phyloP scores from a whole-genome alignment of 2,797 vertebrate species.

The Alfaro cultratus region DNA sequence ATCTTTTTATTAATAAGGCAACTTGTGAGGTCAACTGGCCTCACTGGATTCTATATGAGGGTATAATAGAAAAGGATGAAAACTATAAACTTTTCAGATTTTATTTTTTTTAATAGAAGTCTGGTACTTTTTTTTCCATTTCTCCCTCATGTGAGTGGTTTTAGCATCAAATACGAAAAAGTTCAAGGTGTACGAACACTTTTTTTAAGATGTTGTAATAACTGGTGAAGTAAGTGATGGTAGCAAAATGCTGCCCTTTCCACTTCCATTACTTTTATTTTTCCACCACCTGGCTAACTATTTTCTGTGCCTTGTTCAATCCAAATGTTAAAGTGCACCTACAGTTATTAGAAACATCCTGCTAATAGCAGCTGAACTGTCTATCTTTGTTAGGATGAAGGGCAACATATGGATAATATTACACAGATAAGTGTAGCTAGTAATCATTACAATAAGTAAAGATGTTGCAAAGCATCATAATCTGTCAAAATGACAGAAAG shows the following conservation, averaged over 20 bases:
- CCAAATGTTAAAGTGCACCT: conserved; percentile 16
- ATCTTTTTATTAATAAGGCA: not conserved
- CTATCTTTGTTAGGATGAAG: conserved; percentile 12
- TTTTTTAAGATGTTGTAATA: conserved; percentile 21
- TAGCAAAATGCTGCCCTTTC: conserved; percentile 17
- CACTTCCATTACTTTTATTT: conserved; percentile 17
- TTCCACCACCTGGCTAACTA: conserved; percentile 26
- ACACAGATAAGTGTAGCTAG: conserved; percentile 29
- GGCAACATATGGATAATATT: conserved; percentile 34
- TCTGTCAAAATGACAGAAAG: conserved; percentile 41
- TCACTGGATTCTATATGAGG: not conserved
- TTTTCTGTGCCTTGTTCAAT: conserved; percentile 41
- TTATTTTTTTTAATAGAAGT: not conserved
- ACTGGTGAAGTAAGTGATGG: conserved; percentile 28
- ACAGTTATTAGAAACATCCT: conserved; percentile 30
- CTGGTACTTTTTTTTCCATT: not conserved
- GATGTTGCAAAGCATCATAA: conserved; percentile 38
- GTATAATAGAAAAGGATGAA: not conserved
- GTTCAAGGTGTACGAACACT: not conserved
- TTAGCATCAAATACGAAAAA: not conserved
- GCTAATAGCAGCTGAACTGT: conserved; percentile 26
- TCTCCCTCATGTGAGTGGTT: not conserved
- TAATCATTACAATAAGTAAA: conserved; percentile 47
- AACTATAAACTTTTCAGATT: not conserved
- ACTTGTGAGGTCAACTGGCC: not conserved